Evolutionary conservation across 2,113 vertebrate genomes (phyloP), one percentile per base, ranked within the genome.

Genomic region (Apistogramma diplotaenia): DNA sequence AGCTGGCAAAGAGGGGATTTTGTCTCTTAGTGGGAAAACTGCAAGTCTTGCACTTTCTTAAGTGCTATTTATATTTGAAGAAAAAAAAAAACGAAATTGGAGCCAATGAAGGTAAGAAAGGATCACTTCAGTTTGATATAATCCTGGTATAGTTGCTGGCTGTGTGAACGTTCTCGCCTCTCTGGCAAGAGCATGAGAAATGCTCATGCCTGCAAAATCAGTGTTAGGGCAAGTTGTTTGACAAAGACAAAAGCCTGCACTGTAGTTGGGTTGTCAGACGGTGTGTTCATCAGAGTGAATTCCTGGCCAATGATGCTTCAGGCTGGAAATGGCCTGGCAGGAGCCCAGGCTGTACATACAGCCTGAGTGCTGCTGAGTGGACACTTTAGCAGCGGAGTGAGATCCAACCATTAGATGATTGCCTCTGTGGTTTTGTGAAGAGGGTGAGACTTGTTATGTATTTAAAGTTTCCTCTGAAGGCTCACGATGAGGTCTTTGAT

Each of bases 361-460:
- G 65, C 43, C 62, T 71, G 76, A 77, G 75, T 61, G 83, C 75
- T 92, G 92, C 93, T 94, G 93, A 94, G 88, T 87, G 57, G 91
- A 91, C 90, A 79, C 58, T 93, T 92, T 72, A 46, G 78, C 73
- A 29, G 76, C 13, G 79, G 8, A n/a, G 75, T 54, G 78, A 88
- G 78, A 57, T 33, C 78, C 46, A 31, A 82, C 90, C 90, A 94
- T 94, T 93, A 93, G 91, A 91, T 87, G 81, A 94, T 94, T 94
- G 84, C 83, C 85, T 86, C 65, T 57, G 74, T 88, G 78, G 79
- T 84, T 88, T 88, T 84, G 86, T 78, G 56, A 77, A 40, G 57
- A 55, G 78, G 78, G 60, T n/a, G 49, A 75, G 57, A 87, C 85
- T 85, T 82, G 60, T 82, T 77, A 78, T n/a, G 73, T 86, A 59